Base-by-base conservation (phyloP, 2,888 invertebrate genomes). In the Lochmaea crataegi region DNA sequence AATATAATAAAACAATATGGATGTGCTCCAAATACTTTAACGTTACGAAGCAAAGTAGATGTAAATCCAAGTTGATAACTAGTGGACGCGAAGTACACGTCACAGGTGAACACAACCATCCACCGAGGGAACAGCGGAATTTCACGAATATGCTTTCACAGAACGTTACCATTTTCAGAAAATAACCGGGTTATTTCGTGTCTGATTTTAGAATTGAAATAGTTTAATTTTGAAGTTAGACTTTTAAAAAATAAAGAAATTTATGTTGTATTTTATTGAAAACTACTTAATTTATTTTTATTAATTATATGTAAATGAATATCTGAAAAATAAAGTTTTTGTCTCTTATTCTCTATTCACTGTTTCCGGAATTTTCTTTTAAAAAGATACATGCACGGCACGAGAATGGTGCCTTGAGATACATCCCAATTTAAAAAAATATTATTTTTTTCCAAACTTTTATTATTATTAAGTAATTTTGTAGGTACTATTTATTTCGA, bases 1-100 rank as follows among this genome's bases (percentile, higher is more conserved):
- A 79, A 53, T 22, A 74, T 10, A 74, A 75, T 56, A 79, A 78
- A 66, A 79, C 79, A 16, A 75, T 79, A 22, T 79, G 79, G 79
- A 77, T 75, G 76, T 79, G 79, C 53, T 60, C 74, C 9, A 76
- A 76, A 60, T 79, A 79, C 72, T 79, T 78, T 48, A 74, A 70
- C 12, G 65, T 72, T 41, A 68, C 76, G 41, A 80, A 77, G 68
- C 66, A 76, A 10, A 78, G 77, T 26, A 68, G 82, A 68, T 82
- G 82, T 65, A 81, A 82, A 71, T 79, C 80, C 2, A 81, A 75
- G 53, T 70, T 83, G 22, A 75, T 81, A 12, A 80, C 83, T 1
- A 81, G 80, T 63, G 81, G 83, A 66, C 77, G 77, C 58, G 79
- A 77, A 10, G 81, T 84, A 14, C 75, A 76, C n/a, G 79, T 83